Percentiles rank a stretch among this genome's conserved stretches.
phyloP scores from a whole-genome alignment of 1,140 invertebrate species.

The Drosophila sp. region DNA sequence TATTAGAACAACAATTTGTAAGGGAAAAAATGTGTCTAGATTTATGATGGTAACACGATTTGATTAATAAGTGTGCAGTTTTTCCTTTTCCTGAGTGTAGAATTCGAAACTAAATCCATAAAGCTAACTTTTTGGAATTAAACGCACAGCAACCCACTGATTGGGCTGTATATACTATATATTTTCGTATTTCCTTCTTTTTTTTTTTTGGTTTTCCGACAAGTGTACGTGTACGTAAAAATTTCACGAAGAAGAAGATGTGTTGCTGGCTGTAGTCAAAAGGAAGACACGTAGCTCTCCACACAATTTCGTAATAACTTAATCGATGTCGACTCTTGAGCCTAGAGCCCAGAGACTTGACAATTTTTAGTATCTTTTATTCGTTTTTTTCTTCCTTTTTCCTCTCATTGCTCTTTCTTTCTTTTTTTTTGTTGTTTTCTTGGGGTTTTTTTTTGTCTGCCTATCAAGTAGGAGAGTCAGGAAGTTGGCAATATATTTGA shows the following conservation, averaged over 20 bases:
- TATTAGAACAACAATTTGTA: no score
- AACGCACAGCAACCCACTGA: no score
- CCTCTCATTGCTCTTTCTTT: constrained; percentile 14
- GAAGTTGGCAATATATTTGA: constrained; percentile 81
- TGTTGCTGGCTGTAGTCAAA: constrained; percentile 16
- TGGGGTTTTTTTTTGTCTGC: constrained; percentile 31
- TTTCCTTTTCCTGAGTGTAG: no score
- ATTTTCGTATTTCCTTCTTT: neutral
- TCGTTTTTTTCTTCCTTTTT: constrained; percentile 23
- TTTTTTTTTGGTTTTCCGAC: neutral
- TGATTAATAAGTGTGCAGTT: no score
- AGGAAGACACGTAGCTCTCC: constrained; percentile 61
- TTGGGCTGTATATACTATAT: neutral
- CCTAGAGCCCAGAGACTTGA: constrained; percentile 30
- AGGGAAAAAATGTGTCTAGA: no score
- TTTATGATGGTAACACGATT: no score
- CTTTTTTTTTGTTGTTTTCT: neutral
- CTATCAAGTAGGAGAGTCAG: constrained; percentile 59
- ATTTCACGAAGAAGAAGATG: constrained; percentile 20
- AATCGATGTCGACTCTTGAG: constrained; percentile 75
- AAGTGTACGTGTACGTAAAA: constrained; percentile 20
- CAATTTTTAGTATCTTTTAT: constrained; percentile 58
- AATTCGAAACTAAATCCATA: no score
- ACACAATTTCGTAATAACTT: constrained; percentile 80
- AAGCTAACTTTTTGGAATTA: no score